phyloP scores from a whole-genome alignment of 2,888 invertebrate genomes.

The Strigamia maritima region DNA sequence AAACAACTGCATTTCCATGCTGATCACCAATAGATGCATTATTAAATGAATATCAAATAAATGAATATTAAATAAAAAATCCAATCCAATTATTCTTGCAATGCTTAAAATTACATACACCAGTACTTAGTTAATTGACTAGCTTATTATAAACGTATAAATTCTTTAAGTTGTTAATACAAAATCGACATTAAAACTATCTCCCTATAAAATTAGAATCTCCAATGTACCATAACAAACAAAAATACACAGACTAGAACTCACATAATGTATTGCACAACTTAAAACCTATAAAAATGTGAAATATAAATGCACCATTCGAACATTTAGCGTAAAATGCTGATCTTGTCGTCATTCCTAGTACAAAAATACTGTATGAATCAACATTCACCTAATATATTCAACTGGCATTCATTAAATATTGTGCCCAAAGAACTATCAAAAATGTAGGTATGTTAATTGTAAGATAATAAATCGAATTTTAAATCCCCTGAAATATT shows the following conservation, averaged over 20 bases:
- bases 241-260: neutral
- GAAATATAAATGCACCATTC: neutral
- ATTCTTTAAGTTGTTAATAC: neutral
- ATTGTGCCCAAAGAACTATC: neutral
- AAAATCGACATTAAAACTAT: neutral
- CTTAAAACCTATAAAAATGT: neutral
- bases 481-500: neutral
- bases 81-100: neutral
- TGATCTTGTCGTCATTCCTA: neutral
- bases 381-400: conserved; percentile 7
- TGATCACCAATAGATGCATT: neutral
- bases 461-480: neutral
- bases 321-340: neutral
- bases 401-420: neutral
- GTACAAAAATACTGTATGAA: neutral
- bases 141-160: neutral
- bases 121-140: neutral
- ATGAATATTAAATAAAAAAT: too few relatives aligned
- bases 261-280: neutral
- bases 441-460: neutral
- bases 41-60: neutral
- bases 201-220: neutral
- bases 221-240: too few relatives aligned
- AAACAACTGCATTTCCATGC: too few relatives aligned
- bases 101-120: neutral